Conservation (phyloP, 2,113 vertebrate genomes). For the Erythrolamprus reginae region DNA sequence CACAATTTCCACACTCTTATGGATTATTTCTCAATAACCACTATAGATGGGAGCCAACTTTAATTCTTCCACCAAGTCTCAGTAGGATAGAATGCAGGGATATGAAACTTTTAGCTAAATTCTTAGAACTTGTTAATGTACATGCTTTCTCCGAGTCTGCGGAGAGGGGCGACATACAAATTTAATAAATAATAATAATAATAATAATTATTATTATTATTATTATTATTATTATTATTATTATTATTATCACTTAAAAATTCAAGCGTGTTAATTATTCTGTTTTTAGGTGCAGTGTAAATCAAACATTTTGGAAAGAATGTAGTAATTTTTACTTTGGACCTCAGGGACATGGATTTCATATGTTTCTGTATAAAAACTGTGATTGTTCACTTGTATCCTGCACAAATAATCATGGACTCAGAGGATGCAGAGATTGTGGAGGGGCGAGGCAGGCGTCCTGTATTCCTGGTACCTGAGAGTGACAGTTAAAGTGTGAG, state of each 20-base stretch:
- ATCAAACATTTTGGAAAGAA: neutral
- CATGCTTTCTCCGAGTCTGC: too few species aligned
- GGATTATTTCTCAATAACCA: neutral
- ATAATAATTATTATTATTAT: too few species aligned
- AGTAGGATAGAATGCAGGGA: neutral
- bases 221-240: too few species aligned
- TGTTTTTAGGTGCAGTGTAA: neutral
- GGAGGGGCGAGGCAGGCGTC: too few species aligned
- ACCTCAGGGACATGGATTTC: neutral
- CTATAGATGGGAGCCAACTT: neutral
- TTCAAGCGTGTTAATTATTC: neutral
- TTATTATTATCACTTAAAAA: neutral
- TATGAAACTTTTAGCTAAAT: neutral
- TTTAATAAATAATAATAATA: too few species aligned
- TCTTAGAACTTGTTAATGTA: neutral
- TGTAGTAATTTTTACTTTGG: neutral
- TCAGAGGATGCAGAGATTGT: too few species aligned
- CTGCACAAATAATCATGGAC: too few species aligned
- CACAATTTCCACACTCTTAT: neutral
- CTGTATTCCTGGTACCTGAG: too few species aligned
- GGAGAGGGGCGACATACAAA: too few species aligned
- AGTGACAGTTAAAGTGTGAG: too few species aligned
- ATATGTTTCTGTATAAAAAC: neutral
- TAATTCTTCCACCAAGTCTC: neutral
- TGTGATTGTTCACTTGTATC: too few species aligned